phyloP scores from a whole-genome alignment of 2,797 vertebrate species.

The Sebastes goodei region DNA sequence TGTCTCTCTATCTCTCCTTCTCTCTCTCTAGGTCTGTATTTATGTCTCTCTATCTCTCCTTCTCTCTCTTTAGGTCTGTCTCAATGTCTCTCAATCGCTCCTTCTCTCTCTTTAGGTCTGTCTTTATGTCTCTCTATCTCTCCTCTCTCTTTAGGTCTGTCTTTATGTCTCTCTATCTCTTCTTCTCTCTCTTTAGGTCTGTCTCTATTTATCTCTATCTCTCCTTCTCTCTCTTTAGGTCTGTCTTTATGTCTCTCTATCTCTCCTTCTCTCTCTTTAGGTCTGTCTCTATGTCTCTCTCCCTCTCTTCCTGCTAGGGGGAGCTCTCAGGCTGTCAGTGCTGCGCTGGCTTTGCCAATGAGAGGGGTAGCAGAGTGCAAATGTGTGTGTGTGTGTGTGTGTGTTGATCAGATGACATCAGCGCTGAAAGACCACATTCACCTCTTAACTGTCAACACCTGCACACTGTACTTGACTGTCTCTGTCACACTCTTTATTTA shows the following conservation, averaged over 20 bases:
- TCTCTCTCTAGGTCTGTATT: not conserved
- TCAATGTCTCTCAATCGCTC: not conserved
- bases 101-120: not conserved
- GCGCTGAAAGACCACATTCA: constrained; percentile 62
- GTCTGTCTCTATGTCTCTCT: not conserved
- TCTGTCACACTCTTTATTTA: constrained; percentile 27
- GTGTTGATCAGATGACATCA: constrained; percentile 68
- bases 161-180: not conserved
- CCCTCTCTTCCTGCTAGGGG: constrained; percentile 87
- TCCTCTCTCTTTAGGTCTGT: not conserved
- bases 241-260: no score
- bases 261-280: no score
- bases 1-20: not conserved
- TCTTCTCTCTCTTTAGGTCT: not conserved
- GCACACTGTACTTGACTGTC: constrained; percentile 31
- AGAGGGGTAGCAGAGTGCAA: constrained; percentile 35
- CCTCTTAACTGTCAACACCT: constrained; percentile 64
- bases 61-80: not conserved
- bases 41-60: not conserved
- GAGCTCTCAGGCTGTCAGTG: constrained; percentile 89
- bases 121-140: not conserved
- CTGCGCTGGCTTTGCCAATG: constrained; percentile 30
- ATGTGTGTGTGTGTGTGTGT: not conserved
- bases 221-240: no score
- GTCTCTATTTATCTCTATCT: no score